phyloP scores from a whole-genome alignment of 2,888 invertebrate species.

The Branchipolynoe longqiensis region DNA sequence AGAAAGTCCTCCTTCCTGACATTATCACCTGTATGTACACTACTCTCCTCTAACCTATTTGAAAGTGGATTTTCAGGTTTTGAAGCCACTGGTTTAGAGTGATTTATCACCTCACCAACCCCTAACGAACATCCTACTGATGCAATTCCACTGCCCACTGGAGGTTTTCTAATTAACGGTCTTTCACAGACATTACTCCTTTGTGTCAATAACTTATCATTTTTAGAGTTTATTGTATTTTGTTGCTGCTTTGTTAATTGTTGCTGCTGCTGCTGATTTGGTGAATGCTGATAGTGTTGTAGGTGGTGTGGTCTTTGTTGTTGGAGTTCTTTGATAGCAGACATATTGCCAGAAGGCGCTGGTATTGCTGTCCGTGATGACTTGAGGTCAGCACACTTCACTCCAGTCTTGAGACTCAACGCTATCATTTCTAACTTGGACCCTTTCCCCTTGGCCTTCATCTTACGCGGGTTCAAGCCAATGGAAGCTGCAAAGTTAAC shows the following conservation, averaged over 20 bases:
- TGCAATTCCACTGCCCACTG: neutral
- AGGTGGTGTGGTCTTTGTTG: neutral
- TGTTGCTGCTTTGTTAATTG: neutral
- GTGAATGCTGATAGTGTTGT: no score
- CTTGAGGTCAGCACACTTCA: constrained; percentile 41
- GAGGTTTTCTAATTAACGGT: neutral
- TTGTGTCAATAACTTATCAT: neutral
- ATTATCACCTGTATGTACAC: neutral
- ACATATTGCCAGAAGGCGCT: neutral
- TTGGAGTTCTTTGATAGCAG: neutral
- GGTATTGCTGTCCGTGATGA: neutral
- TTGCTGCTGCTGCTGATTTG: neutral
- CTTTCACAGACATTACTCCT: neutral
- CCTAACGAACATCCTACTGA: no score
- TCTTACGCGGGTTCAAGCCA: neutral
- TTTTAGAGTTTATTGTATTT: neutral
- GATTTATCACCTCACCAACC: constrained; percentile 4
- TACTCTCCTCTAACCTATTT: neutral
- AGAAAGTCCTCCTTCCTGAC: neutral
- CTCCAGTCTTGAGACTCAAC: constrained; percentile 20
- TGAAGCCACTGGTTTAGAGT: neutral
- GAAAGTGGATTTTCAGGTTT: neutral
- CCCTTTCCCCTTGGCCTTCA: constrained; percentile 26
- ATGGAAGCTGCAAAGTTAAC: neutral
- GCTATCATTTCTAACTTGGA: constrained; percentile 51